Evolutionary conservation across 2,888 invertebrate genomes (phyloP).

Genomic region (Carterocephalus palaemon): DNA sequence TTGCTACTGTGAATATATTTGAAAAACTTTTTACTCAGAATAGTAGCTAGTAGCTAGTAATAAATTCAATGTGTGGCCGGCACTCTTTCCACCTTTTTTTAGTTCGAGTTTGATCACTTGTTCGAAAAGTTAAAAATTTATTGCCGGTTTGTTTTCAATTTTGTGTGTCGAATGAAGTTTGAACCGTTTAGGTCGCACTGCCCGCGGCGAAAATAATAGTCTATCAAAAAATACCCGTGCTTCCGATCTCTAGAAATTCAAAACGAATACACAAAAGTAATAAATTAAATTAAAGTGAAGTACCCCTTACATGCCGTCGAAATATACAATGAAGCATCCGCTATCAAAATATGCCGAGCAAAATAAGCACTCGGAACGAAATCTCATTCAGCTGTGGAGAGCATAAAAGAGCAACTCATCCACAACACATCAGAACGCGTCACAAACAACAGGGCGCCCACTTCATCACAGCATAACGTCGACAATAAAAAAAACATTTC

Average conservation of each 20-base stretch:
- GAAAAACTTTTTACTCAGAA: constrained; percentile 50
- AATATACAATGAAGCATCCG: constrained; percentile 18
- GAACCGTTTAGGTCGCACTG: constrained; percentile 35
- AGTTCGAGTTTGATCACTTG: constrained; percentile 72
- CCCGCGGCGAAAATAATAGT: constrained; percentile 45
- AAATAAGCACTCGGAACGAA: constrained; percentile 54
- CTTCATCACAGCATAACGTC: constrained; percentile 73
- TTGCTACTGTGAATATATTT: constrained; percentile 37
- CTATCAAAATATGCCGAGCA: constrained; percentile 27
- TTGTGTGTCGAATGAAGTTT: constrained; percentile 50
- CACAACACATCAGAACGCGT: constrained; percentile 67
- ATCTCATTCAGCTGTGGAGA: constrained; percentile 55
- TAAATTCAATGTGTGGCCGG: constrained; percentile 70
- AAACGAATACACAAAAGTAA: constrained; percentile 24
- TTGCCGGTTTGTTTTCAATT: constrained; percentile 65
- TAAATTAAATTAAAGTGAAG: constrained; percentile 30
- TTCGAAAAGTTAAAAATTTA: constrained; percentile 73
- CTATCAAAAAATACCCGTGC: constrained; percentile 34
- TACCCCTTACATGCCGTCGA: constrained; percentile 18
- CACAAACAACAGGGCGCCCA: constrained; percentile 71
- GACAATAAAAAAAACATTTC: constrained; percentile 75
- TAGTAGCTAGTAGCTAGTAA: too few relatives aligned
- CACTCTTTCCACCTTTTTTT: constrained; percentile 66
- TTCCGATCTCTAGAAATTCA: constrained; percentile 29
- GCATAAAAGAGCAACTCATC: constrained; percentile 67